phyloP scores from a whole-genome alignment of 2,888 invertebrate genomes.

The Mechanitis messenoides region DNA sequence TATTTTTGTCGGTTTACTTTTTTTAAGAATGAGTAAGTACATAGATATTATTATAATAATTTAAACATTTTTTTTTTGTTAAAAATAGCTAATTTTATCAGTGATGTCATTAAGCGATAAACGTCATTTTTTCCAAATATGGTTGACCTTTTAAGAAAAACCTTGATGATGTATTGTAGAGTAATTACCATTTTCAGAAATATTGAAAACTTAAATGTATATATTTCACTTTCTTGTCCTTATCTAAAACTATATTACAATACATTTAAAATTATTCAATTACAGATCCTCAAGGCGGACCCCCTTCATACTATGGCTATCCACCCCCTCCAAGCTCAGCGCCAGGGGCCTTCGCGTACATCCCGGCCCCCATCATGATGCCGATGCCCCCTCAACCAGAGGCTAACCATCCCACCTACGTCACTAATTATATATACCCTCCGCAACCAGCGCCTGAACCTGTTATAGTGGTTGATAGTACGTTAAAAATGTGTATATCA shows the following conservation, averaged over 20 bases:
- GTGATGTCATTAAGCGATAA: background rate
- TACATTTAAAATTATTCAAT: background rate
- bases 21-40: slow-evolving; percentile 29
- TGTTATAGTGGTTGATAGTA: slow-evolving; percentile 38
- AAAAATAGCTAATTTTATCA: background rate
- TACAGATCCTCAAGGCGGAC: slow-evolving; percentile 46
- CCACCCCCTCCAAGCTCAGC: slow-evolving; percentile 36
- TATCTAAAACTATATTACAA: too few species aligned
- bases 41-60: background rate
- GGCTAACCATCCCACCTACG: slow-evolving; percentile 39
- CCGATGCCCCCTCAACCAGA: slow-evolving; percentile 47
- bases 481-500: slow-evolving; percentile 14
- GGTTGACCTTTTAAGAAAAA: too few species aligned
- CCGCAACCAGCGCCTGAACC: slow-evolving; percentile 40
- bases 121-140: too few species aligned
- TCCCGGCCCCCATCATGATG: slow-evolving; percentile 61
- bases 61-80: too few species aligned
- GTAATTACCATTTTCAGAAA: too few species aligned
- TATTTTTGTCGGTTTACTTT: slow-evolving; percentile 10
- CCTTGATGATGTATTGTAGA: too few species aligned
- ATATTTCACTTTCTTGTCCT: too few species aligned
- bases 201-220: too few species aligned
- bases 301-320: slow-evolving; percentile 39
- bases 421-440: slow-evolving; percentile 58
- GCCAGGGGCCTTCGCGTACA: slow-evolving; percentile 44